Conservation (phyloP, 2,888 invertebrate species). For the Junonia oenone region DNA sequence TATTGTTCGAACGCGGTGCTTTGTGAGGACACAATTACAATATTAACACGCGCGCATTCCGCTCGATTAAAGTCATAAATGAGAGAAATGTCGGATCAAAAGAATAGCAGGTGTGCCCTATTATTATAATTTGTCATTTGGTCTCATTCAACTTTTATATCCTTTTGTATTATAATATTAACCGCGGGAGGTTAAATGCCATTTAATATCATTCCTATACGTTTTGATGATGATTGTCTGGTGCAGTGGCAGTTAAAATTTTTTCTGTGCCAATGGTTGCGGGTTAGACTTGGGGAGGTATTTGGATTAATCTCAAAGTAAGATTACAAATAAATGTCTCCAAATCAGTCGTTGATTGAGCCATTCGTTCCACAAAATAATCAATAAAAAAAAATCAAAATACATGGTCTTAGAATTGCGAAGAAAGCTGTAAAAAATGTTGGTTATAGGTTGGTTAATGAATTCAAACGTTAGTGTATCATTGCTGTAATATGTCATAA, state of each 20-base stretch:
- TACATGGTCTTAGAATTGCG: too few relatives aligned
- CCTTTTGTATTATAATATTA: conserved; percentile 53
- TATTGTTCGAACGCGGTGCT: conserved; percentile 68
- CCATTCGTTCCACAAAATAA: too few relatives aligned
- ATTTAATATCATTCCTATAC: conserved; percentile 33
- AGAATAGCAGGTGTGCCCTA: conserved; percentile 77
- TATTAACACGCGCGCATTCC: conserved; percentile 69
- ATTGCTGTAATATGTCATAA: too few relatives aligned
- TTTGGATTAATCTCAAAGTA: background rate
- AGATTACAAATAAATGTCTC: too few relatives aligned
- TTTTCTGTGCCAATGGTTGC: background rate
- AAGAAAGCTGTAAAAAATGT: too few relatives aligned
- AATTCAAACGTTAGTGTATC: too few relatives aligned
- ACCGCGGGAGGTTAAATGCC: conserved; percentile 50
- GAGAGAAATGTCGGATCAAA: conserved; percentile 78
- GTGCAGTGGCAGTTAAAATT: background rate
- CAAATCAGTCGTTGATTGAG: too few relatives aligned
- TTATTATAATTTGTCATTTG: conserved; percentile 76
- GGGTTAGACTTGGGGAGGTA: background rate
- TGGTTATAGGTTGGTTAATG: too few relatives aligned
- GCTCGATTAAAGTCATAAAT: conserved; percentile 77
- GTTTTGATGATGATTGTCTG: conserved; percentile 8
- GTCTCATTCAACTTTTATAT: conserved; percentile 57
- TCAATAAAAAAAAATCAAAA: background rate
- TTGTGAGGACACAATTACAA: conserved; percentile 63